These are phyloP conservation scores for Perca schrenkii DNA, from an alignment of 2,113 vertebrate species.

Conservation along the genomic window DNA sequence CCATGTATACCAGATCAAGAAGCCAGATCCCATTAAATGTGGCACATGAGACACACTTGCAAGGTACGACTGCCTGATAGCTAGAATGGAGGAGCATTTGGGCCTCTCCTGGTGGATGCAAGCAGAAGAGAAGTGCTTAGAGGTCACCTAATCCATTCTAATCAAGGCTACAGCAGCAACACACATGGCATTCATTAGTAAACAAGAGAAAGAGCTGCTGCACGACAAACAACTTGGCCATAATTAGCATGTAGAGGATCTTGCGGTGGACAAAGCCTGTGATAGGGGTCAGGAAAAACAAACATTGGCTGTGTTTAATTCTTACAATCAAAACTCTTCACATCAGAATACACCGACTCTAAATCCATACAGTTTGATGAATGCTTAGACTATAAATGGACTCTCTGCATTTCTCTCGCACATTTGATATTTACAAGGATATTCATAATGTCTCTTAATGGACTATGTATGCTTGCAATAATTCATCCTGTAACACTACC, in stretches of 20 bases:
- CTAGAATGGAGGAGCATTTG: constrained; percentile 55
- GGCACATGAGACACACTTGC: constrained; percentile 63
- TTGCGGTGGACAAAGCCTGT: constrained; percentile 59
- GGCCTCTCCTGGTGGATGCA: constrained; percentile 54
- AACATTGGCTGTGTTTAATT: constrained; percentile 56
- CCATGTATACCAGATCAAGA: constrained; percentile 40
- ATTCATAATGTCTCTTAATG: constrained; percentile 59
- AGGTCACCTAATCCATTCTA: constrained; percentile 82
- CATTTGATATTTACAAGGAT: constrained; percentile 63
- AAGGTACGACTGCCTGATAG: constrained; percentile 55
- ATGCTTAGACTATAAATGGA: constrained; percentile 43
- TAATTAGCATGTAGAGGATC: constrained; percentile 81
- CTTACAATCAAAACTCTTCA: constrained; percentile 35
- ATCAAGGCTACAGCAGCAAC: constrained; percentile 78
- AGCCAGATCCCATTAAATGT: constrained; percentile 57
- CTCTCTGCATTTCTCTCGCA: constrained; percentile 33
- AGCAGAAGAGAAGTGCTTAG: constrained; percentile 63
- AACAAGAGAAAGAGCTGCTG: constrained; percentile 73
- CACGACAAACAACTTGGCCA: constrained; percentile 68
- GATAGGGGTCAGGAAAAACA: constrained; percentile 68
- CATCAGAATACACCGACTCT: constrained; percentile 37
- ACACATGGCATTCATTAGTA: constrained; percentile 82
- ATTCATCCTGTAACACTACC: constrained; percentile 58
- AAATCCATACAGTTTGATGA: constrained; percentile 50
- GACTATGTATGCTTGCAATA: constrained; percentile 43